phyloP scores from a whole-genome alignment of 1,140 invertebrate species.

The Thaumetopoea pityocampa region DNA sequence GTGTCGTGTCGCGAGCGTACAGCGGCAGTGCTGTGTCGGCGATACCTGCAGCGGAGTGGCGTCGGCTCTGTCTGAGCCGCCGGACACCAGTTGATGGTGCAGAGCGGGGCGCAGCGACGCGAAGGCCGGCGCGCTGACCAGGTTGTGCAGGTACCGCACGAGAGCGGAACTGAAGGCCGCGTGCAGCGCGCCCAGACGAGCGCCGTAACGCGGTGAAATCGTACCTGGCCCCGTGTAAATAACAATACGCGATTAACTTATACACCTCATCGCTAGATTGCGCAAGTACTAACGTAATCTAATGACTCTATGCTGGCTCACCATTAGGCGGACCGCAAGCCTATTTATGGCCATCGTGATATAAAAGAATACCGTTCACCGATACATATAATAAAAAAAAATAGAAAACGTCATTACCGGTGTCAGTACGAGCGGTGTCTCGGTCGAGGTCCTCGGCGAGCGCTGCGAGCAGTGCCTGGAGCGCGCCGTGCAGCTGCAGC shows the following conservation, averaged over 20 bases:
- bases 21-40: too few relatives aligned
- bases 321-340: too few relatives aligned
- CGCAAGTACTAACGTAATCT: too few relatives aligned
- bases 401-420: conserved; percentile 75
- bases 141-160: conserved; percentile 86
- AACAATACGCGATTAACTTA: too few relatives aligned
- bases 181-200: conserved; percentile 83
- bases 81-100: conserved; percentile 55
- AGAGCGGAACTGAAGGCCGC: conserved; percentile 86
- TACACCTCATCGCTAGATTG: too few relatives aligned
- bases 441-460: conserved; percentile 91
- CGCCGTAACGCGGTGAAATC: conserved; percentile 84
- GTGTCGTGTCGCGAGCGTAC: too few relatives aligned
- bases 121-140: conserved; percentile 50
- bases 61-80: conserved; percentile 48
- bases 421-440: conserved; percentile 88
- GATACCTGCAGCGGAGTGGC: conserved; percentile 65
- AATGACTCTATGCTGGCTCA: too few relatives aligned
- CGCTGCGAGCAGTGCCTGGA: conserved; percentile 88
- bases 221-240: conserved; percentile 79
- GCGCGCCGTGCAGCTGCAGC: conserved; percentile 80
- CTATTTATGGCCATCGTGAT: too few relatives aligned
- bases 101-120: conserved; percentile 52
- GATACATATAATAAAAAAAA: too few relatives aligned
- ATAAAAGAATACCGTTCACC: too few relatives aligned